phyloP scores from a whole-genome alignment of 2,797 vertebrate genomes.

The Rhincodon typus region DNA sequence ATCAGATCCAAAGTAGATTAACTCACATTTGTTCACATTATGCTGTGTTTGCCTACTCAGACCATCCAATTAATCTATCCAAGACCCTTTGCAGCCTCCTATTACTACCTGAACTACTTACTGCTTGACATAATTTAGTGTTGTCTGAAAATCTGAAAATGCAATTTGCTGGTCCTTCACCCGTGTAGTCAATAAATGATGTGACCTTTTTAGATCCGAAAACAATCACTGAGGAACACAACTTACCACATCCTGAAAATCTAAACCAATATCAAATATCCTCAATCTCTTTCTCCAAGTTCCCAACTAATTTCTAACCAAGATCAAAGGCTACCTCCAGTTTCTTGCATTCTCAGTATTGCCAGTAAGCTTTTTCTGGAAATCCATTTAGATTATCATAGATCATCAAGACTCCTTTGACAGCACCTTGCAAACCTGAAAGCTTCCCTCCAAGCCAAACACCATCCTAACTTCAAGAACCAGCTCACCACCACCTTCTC shows the following conservation, averaged over 20 bases:
- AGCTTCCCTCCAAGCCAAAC: no score
- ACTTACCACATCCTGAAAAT: neutral
- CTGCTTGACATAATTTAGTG: neutral
- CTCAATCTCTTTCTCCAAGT: neutral
- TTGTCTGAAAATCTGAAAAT: neutral
- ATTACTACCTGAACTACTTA: neutral
- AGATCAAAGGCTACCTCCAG: neutral
- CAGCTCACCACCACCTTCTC: no score
- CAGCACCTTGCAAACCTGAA: no score
- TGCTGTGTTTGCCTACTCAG: no score
- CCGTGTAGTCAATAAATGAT: neutral
- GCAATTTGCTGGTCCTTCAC: neutral
- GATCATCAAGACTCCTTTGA: neutral
- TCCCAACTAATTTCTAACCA: neutral
- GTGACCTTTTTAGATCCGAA: neutral
- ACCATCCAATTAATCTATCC: neutral
- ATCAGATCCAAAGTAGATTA: neutral
- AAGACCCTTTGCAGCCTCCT: neutral
- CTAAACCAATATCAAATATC: neutral
- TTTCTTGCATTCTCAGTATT: neutral
- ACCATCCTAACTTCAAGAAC: no score
- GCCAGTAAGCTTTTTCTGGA: neutral
- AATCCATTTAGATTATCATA: neutral
- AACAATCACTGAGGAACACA: neutral
- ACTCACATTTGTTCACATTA: neutral